Percentiles rank a stretch among this genome's conserved stretches.
Evolutionary conservation across 2,797 vertebrate genomes (phyloP).

Genomic region (Hirundo rustica): DNA sequence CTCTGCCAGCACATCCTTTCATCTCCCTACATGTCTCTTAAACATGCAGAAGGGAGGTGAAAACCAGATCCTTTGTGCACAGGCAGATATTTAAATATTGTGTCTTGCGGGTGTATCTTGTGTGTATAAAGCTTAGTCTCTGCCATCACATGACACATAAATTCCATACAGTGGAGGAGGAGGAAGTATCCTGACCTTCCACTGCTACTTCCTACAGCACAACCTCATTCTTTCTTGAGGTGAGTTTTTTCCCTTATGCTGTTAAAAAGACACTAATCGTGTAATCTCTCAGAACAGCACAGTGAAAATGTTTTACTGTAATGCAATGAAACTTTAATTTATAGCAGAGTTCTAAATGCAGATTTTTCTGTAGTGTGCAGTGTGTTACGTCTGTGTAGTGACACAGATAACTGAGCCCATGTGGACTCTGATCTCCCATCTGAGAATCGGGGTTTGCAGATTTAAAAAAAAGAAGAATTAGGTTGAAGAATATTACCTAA

Average conservation of each 20-base stretch:
- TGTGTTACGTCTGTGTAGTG: background rate
- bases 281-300: background rate
- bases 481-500: background rate
- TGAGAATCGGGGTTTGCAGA: background rate
- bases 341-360: background rate
- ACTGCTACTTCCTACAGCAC: background rate
- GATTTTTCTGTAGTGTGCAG: accelerated
- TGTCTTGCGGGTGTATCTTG: accelerated
- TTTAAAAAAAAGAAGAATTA: background rate
- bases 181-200: background rate
- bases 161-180: background rate
- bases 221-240: background rate
- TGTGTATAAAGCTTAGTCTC: background rate
- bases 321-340: background rate
- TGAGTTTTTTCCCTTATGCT: background rate
- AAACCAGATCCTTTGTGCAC: background rate
- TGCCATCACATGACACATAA: background rate
- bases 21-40: background rate
- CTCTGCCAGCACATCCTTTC: background rate
- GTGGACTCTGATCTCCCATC: background rate
- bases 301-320: background rate
- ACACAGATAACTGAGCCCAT: background rate
- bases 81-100: background rate
- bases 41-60: background rate
- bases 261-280: background rate